Percentiles rank a stretch among this genome's conserved stretches.
Conservation (phyloP, 2,888 invertebrate genomes). For the Zaprionus lineosus region DNA sequence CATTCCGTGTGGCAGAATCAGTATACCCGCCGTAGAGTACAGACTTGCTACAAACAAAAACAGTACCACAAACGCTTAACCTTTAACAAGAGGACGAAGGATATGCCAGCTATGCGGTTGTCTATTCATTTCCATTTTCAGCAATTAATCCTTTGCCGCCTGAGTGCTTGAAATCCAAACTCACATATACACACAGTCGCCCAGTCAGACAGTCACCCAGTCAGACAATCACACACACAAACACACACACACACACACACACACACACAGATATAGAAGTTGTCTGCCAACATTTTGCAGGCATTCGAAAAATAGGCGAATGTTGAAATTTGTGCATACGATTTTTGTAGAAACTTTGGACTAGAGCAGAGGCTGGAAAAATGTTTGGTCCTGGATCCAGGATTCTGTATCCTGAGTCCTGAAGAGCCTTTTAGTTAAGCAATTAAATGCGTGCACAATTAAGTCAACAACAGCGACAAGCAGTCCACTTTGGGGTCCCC, state of each 20-base stretch:
- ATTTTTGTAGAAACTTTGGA: conserved; percentile 3
- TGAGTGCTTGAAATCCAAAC: conserved; percentile 16
- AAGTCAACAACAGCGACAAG: conserved; percentile 65
- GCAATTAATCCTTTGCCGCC: conserved; percentile 57
- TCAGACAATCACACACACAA: conserved; percentile 7
- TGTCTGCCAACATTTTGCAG: no score
- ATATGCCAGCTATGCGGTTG: conserved; percentile 5
- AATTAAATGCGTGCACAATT: conserved; percentile 75
- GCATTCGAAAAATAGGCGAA: conserved; percentile 18
- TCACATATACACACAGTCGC: conserved; percentile 17
- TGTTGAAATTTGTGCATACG: conserved; percentile 36
- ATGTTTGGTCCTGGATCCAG: neutral
- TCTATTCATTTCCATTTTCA: conserved; percentile 32
- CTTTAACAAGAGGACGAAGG: neutral
- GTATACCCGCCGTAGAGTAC: no score
- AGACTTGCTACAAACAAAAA: neutral
- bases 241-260: conserved; percentile 13
- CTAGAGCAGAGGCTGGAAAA: conserved; percentile 3
- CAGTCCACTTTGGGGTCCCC: conserved; percentile 23
- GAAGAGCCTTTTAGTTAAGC: conserved; percentile 62
- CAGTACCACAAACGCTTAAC: conserved; percentile 1
- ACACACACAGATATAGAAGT: conserved; percentile 14
- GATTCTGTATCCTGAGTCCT: conserved; percentile 19
- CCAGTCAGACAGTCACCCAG: no score
- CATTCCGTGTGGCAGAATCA: no score